Base-by-base conservation (phyloP, 2,888 invertebrate species). In the Trissolcus japonicus region DNA sequence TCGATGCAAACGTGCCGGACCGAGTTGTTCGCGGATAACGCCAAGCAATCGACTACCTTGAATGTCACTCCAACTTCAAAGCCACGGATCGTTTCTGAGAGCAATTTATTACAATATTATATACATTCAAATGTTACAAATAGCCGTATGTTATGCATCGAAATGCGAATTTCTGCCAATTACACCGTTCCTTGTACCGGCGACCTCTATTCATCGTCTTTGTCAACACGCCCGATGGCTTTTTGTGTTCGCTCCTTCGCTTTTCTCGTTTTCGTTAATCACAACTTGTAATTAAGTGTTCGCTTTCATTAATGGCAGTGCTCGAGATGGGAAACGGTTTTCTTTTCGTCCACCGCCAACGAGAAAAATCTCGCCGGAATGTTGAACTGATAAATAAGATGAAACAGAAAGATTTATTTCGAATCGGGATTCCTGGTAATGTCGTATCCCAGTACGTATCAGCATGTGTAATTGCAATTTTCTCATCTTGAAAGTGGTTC, bases 31-130 rank as follows among this genome's bases (percentile, higher is more conserved):
- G 78, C 65, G 78, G 78, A 73, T 71, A 78, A 79, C 80, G 81
- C 74, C 43, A 74, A 56, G 76, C 76, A 77, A 80, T 81, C 74
- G 78, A 73, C 80, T 80, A 79, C 83, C 82, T 83, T 83, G 82
- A 81, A 59, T 78, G 78, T 73, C 72, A 75, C 68, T 63, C 54
- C 68, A 63, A 66, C 62, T 79, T 79, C 72, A 81, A 60, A 80
- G 79, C 59, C 63, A 63, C 46, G 68, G 54, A 68, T 75, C 62
- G 74, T 62, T 63, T 75, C 48, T 67, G 67, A 67, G 61, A 66
- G 67, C 67, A 61, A 75, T 63, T 68, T 50, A 59, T 75, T 59
- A 68, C 68, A 62, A 74, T 74, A 74, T 75, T 63, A 63, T 63
- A 63, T 54, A 53, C 74, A 74, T 62, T 74, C 67, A 48, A 67